Evolutionary conservation across 2,888 invertebrate species (phyloP), one percentile per base, ranked within the genome.

Genomic region (Catocala nupta): DNA sequence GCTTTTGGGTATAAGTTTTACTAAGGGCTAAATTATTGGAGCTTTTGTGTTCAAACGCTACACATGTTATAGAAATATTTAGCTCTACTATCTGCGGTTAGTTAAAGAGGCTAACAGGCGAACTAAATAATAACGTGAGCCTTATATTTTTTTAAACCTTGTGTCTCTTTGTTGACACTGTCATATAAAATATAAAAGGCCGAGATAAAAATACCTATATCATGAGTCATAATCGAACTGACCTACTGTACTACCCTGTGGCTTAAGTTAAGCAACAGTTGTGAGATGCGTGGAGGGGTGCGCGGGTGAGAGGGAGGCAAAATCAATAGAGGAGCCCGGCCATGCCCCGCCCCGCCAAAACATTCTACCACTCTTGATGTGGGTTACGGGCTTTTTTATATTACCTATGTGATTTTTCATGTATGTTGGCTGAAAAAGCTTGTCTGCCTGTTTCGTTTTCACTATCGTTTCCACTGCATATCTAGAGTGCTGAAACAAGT

Each of bases 251-350:
- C 65, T 63, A 64, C 70, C 65, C 81, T 77, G 78, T 73, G 82
- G 77, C 71, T 81, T 65, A 77, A 80, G 80, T 84, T 84, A 85
- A 93, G 93, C 93, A 93, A 93, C 93, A 93, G 93, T 93, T 93
- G 89, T 81, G 90, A 90, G 90, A 87, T 88, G 90, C 88, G 91
- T 90, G 84, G 76, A 45, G 84, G 82, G 84, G 56, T 65, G 81
- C 73, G 83, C 81, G 83, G 82, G 80, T 78, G 59, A 80, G 81
- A 77, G 84, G 78, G 85, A 62, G 63, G 58, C 83, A 91, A 93
- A 93, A 92, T 92, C 92, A 90, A 92, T 92, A 92, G 88, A 87
- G 80, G 82, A 80, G 79, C 85, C 83, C 81, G 81, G 85, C 82
- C 77, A 74, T 74, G 81, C 84, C 84, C 86, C 86, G 81, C 83